These are phyloP conservation scores for Remorina albescens DNA, from an alignment of 2,797 vertebrate species.

Conservation along the genomic window DNA sequence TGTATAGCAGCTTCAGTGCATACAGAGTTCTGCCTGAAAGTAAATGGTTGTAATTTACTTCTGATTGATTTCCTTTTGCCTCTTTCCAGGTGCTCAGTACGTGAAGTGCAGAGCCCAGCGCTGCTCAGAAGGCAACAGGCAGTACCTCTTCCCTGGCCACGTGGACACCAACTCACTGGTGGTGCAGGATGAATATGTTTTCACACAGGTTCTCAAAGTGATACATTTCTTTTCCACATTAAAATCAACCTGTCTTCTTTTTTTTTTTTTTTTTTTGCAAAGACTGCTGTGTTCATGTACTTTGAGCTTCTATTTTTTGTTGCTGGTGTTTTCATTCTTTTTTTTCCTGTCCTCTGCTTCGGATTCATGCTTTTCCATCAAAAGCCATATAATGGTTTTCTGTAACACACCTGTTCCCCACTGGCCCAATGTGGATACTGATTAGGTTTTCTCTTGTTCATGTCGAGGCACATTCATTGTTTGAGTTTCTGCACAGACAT, in stretches of 20 bases:
- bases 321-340: constrained; percentile 30
- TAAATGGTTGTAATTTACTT: constrained; percentile 64
- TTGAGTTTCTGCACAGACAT: constrained; percentile 54
- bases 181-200: constrained; percentile 97
- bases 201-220: constrained; percentile 90
- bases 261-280: constrained; percentile 25
- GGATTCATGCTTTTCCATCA: constrained; percentile 72
- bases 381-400: constrained; percentile 71
- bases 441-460: constrained; percentile 72
- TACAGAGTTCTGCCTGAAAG: constrained; percentile 41
- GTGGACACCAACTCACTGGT: constrained; percentile 95
- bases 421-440: constrained; percentile 65
- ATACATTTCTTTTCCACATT: constrained; percentile 37
- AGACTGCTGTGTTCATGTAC: constrained; percentile 35
- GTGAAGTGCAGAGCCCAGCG: constrained; percentile 94
- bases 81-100: constrained; percentile 90
- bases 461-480: constrained; percentile 53
- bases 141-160: constrained; percentile 89
- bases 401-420: constrained; percentile 77
- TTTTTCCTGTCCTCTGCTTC: constrained; percentile 36
- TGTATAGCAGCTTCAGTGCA: constrained; percentile 28
- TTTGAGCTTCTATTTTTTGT: constrained; percentile 33
- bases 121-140: constrained; percentile 90
- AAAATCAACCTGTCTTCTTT: constrained; percentile 26
- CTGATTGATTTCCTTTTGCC: constrained; percentile 62